Evolutionary conservation across 2,888 invertebrate genomes (phyloP), one percentile per base, ranked within the genome.

Genomic region (Meteorus colon): DNA sequence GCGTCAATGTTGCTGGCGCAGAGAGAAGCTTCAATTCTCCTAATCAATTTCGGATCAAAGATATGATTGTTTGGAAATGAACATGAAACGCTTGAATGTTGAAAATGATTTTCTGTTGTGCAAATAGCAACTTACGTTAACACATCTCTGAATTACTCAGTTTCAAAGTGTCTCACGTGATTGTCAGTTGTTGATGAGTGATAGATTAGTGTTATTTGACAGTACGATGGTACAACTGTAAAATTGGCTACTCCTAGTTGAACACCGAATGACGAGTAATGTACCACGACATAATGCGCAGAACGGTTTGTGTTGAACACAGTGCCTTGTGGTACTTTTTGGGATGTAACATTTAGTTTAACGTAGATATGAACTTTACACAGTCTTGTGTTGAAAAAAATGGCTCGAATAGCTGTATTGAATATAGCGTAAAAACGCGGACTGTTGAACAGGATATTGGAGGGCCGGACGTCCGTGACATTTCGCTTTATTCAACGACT

Each of bases 401-500:
- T n/a, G 4, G 19, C 19, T n/a, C 1, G n/a, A 55, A 24, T 60
- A 0, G 19, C 59, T 60, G 8, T 60, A 10, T 60, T 60, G 19
- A 60, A 60, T 60, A 60, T 3, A 8, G 0, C 27, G 59, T 48
- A 4, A 48, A 16, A 48, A 12, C 41, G 12, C n/a, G 4, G n/a
- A 48, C 48, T n/a, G 0, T 48, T n/a, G 16, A 48, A 48, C 48
- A 48, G 59, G 59, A 60, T 60, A 60, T 60, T 60, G 59, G 59
- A 27, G 12, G 5, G 8, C 24, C 8, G 27, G 59, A 12, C 29
- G n/a, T 5, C 48, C 4, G n/a, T 24, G 59, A 27, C 59, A 27
- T 60, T 60, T 27, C 8, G 27, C 59, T 60, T 24, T 60, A 60
- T 29, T 48, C 27, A 66, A 59, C 45, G 71, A 37, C 60, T 59